A percentile compares a stretch with the other conserved stretches of the same genome.
Evolutionary conservation across 2,888 invertebrate genomes (phyloP).

Genomic region (Cantharis lateralis): DNA sequence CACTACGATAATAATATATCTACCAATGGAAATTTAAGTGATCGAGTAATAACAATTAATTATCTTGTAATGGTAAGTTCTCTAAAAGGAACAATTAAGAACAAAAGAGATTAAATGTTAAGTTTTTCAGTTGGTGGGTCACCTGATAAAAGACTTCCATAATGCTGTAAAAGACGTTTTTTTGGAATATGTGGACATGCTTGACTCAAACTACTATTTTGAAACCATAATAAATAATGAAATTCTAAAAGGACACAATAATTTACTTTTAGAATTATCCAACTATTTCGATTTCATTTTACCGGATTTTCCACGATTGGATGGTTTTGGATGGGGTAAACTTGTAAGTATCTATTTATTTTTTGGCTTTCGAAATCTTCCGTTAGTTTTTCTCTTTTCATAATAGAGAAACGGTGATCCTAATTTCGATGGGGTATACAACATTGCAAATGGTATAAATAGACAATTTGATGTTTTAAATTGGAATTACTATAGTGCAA

Average conservation of each 20-base stretch:
- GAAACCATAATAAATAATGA: slow-evolving; percentile 70
- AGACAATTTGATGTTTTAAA: slow-evolving; percentile 72
- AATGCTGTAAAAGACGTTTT: slow-evolving; percentile 64
- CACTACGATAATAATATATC: slow-evolving; percentile 61
- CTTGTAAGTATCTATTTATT: slow-evolving; percentile 48
- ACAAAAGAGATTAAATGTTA: neutral
- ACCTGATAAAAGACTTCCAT: neutral
- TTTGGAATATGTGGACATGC: slow-evolving; percentile 44
- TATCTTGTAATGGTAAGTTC: too few species aligned
- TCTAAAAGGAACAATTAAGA: too few species aligned
- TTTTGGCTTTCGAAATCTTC: neutral
- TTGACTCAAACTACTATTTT: slow-evolving; percentile 62
- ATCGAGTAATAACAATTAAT: neutral
- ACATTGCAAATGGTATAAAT: slow-evolving; percentile 72
- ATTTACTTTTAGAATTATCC: slow-evolving; percentile 70
- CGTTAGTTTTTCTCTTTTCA: neutral
- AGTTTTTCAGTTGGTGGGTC: neutral
- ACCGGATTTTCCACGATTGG: slow-evolving; percentile 64
- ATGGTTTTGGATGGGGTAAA: slow-evolving; percentile 83
- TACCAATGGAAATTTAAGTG: neutral
- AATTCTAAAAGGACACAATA: slow-evolving; percentile 80
- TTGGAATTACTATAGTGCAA: slow-evolving; percentile 72
- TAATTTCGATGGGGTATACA: slow-evolving; percentile 73
- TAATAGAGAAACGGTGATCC: slow-evolving; percentile 75
- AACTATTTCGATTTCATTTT: slow-evolving; percentile 62